Conservation (phyloP, 2,888 invertebrate genomes). For the Nasonia oneida region DNA sequence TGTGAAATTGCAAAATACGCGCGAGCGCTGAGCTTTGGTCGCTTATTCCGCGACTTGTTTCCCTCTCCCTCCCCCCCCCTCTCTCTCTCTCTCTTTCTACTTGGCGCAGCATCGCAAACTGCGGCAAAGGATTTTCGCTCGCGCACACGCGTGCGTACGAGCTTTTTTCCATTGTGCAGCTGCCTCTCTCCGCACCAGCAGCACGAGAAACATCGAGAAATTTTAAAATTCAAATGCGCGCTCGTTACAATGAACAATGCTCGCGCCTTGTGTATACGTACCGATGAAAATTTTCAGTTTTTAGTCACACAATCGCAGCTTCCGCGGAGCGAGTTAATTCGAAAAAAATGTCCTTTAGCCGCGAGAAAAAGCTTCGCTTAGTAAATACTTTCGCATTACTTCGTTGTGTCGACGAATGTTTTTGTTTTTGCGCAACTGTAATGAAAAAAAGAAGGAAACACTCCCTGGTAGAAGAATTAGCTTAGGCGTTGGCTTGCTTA, state of each 20-base stretch:
- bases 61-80: too few relatives aligned
- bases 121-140: conserved; percentile 17
- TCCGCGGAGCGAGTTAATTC: neutral
- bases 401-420: neutral
- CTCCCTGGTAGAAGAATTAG: too few relatives aligned
- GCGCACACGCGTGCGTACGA: neutral
- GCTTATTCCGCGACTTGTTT: too few relatives aligned
- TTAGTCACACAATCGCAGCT: neutral
- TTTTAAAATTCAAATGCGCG: conserved; percentile 45
- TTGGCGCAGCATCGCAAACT: neutral
- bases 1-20: conserved; percentile 33
- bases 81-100: neutral
- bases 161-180: neutral
- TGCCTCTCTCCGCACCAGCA: neutral
- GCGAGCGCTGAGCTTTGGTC: neutral
- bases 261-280: neutral
- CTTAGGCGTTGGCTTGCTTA: too few relatives aligned
- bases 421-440: too few relatives aligned
- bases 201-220: neutral
- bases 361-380: neutral
- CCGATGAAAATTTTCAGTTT: conserved; percentile 31
- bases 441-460: too few relatives aligned
- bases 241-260: conserved; percentile 18
- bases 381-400: neutral
- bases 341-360: neutral